A percentile compares a stretch with the other conserved stretches of the same genome.
phyloP scores from a whole-genome alignment of 2,888 invertebrate species.

The Spicauda simplicius region DNA sequence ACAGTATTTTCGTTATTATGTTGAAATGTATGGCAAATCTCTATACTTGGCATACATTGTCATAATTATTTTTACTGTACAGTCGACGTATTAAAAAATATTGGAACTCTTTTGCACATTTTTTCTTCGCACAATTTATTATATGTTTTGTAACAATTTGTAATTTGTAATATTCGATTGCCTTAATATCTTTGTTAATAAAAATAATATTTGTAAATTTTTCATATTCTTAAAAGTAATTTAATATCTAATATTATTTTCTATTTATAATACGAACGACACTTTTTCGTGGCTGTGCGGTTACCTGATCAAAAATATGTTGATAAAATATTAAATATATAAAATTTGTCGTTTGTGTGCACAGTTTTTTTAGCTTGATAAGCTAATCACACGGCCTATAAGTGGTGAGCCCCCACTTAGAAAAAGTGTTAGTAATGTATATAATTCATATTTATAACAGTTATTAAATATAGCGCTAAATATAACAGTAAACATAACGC shows the following conservation, averaged over 20 bases:
- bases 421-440: constrained; percentile 59
- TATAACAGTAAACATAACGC: constrained; percentile 16
- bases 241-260: constrained; percentile 5
- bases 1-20: too few species aligned
- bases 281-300: constrained; percentile 67
- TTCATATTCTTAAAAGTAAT: neutral
- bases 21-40: too few species aligned
- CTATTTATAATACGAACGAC: constrained; percentile 45
- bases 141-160: constrained; percentile 9
- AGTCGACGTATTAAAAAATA: neutral
- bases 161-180: constrained; percentile 23
- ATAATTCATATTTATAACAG: constrained; percentile 30
- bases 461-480: constrained; percentile 30
- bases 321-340: too few species aligned
- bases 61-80: too few species aligned
- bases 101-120: constrained; percentile 19
- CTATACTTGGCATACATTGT: too few species aligned
- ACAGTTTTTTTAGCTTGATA: constrained; percentile 50
- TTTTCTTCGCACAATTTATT: constrained; percentile 11
- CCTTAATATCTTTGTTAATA: constrained; percentile 21
- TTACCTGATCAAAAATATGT: constrained; percentile 57
- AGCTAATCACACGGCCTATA: constrained; percentile 60
- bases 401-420: constrained; percentile 81
- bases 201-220: constrained; percentile 2
- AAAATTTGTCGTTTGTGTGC: constrained; percentile 10